Conservation (phyloP, 2,113 vertebrate genomes). For the Xiphophorus couchianus region DNA sequence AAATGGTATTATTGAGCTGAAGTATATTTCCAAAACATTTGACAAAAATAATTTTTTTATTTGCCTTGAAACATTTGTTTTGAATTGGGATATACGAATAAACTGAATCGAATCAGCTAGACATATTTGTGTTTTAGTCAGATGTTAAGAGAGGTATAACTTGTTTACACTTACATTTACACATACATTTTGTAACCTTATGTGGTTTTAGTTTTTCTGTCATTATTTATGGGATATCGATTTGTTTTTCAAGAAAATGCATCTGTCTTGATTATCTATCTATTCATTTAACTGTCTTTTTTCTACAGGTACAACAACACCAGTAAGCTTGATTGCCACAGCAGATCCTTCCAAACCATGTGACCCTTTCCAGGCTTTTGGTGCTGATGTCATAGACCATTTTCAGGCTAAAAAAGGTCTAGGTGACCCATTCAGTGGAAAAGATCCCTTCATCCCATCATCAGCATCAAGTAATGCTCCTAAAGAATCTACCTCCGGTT, state of each 20-base stretch:
- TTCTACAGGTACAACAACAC: constrained; percentile 93
- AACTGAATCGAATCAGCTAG: too few species aligned
- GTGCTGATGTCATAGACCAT: constrained; percentile 86
- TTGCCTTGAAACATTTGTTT: too few species aligned
- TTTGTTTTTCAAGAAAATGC: neutral
- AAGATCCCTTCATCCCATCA: constrained; percentile 93
- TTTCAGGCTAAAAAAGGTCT: constrained; percentile 94
- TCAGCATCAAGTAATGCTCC: constrained; percentile 86
- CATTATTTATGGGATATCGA: neutral
- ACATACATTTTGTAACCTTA: neutral
- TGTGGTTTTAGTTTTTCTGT: neutral
- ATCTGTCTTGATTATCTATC: neutral
- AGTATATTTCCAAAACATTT: too few species aligned
- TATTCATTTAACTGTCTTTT: constrained; percentile 45
- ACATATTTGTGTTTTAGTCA: too few species aligned
- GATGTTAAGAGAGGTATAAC: neutral
- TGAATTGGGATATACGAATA: too few species aligned
- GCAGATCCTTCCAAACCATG: constrained; percentile 86
- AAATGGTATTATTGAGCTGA: too few species aligned
- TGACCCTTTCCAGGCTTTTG: constrained; percentile 95
- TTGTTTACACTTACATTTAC: neutral
- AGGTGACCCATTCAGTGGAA: constrained; percentile 97
- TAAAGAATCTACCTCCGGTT: constrained; percentile 88
- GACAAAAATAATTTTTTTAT: too few species aligned
- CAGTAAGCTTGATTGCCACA: constrained; percentile 87